A percentile compares a stretch with the other conserved stretches of the same genome.
These are phyloP conservation scores for Antheraea assamensis DNA, from an alignment of 2,888 invertebrate species.

Conservation along the genomic window DNA sequence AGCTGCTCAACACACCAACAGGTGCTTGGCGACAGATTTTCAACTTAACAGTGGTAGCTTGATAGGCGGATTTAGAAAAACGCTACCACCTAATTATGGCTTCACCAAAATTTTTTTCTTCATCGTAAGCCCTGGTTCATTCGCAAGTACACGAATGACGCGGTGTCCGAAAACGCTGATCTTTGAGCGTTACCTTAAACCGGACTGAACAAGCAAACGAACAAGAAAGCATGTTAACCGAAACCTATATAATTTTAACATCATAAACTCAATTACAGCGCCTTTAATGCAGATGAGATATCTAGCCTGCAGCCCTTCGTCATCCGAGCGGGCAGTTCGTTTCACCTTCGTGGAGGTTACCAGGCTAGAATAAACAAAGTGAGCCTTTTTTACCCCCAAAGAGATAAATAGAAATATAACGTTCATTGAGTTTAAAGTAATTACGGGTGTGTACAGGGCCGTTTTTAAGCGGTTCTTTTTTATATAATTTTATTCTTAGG, in stretches of 20 bases:
- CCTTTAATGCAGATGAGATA: constrained; percentile 54
- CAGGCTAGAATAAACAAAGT: constrained; percentile 68
- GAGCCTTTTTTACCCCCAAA: not conserved
- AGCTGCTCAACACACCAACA: too few relatives aligned
- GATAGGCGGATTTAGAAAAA: too few relatives aligned
- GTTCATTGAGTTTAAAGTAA: not conserved
- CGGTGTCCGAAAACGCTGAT: too few relatives aligned
- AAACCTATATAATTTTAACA: not conserved
- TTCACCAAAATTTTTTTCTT: too few relatives aligned
- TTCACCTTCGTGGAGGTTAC: constrained; percentile 71
- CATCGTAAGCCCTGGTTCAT: not conserved
- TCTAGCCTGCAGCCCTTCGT: constrained; percentile 59
- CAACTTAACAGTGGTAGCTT: too few relatives aligned
- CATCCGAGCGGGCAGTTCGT: constrained; percentile 71
- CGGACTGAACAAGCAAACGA: too few relatives aligned
- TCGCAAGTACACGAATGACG: too few relatives aligned
- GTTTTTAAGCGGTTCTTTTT: constrained; percentile 13
- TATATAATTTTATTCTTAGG: too few relatives aligned
- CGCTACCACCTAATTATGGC: too few relatives aligned
- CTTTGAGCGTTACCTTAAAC: not conserved
- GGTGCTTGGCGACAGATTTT: too few relatives aligned
- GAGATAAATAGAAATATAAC: too few relatives aligned
- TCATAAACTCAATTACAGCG: constrained; percentile 43
- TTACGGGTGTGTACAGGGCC: not conserved
- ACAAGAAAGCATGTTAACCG: not conserved